Base-by-base conservation (phyloP, 2,888 invertebrate species). In the Parelbella ahira region DNA sequence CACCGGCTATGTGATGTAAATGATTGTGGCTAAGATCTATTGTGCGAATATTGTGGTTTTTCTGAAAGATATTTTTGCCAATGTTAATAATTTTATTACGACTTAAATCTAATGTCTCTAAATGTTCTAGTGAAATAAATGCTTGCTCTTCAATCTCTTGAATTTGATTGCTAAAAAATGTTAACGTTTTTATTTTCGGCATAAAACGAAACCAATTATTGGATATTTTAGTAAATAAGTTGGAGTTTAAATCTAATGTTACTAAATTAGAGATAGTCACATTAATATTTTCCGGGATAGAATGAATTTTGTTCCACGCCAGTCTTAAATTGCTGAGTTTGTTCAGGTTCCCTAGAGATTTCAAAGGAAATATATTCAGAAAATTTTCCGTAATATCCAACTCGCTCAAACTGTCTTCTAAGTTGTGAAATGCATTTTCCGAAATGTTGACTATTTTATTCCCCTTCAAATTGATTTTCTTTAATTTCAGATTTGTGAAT, bases 11-110 rank as follows among this genome's bases (percentile, higher is more conserved):
- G 53, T 93, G 91, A 74, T 96, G 96, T 33, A 97, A 90, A 69
- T 97, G 97, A 77, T 97, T 97, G 71, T 95, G 93, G 63, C 94
- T 95, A 53, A 97, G 80, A 74, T 97, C 97, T 58, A 97, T 92
- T 0, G 94, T 94, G 48, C 93, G 90, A 53, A 97, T 81, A 47
- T 92, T 92, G 54, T 90, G 91, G 71, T 96, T 95, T 57, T 88
- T 90, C 54, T 91, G 91, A 75, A 97, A 96, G 13, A 93, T 93
- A 46, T 89, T 89, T 47, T 92, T 88, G 54, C 93, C 92, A 47
- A 97, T 84, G 51, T 89, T 90, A 8, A 94, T 92, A 48, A 96
- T 93, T 76, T 94, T 94, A 75, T 97, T 97, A 72, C 94, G 93
- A 63, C 95, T 95, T 63, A 97, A 90, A 72, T 96, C 96, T 49